phyloP scores from a whole-genome alignment of 2,113 vertebrate species.

The Madoqua kirkii region DNA sequence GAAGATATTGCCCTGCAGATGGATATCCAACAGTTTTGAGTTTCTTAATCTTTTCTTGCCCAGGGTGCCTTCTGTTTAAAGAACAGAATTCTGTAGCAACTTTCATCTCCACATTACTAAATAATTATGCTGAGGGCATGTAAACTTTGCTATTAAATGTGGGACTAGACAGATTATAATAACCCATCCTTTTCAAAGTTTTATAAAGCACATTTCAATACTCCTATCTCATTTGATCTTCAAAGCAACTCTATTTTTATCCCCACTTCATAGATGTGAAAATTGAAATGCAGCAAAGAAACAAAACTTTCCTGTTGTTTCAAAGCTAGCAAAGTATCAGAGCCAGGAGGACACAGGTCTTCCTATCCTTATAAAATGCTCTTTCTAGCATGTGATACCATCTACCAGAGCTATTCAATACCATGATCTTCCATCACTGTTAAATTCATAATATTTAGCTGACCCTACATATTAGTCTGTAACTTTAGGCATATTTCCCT shows the following conservation, averaged over 20 bases:
- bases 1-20: background rate
- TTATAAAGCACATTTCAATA: constrained; percentile 12
- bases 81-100: background rate
- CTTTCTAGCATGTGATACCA: background rate
- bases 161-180: background rate
- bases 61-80: constrained; percentile 12
- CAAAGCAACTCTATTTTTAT: constrained; percentile 23
- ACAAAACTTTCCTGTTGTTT: background rate
- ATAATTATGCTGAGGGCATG: background rate
- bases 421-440: background rate
- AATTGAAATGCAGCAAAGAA: constrained; percentile 12
- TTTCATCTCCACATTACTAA: background rate
- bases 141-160: background rate
- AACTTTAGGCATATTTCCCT: constrained; percentile 1
- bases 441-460: background rate
- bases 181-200: constrained; percentile 12
- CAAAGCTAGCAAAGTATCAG: background rate
- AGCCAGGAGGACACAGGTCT: background rate
- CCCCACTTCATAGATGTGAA: background rate
- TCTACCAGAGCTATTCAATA: background rate
- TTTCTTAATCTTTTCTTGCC: background rate
- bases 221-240: constrained; percentile 13
- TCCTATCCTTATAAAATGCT: background rate
- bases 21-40: background rate
- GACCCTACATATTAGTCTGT: background rate